Base-by-base conservation (phyloP, 2,797 vertebrate genomes). In the Eulemur coronatus region DNA sequence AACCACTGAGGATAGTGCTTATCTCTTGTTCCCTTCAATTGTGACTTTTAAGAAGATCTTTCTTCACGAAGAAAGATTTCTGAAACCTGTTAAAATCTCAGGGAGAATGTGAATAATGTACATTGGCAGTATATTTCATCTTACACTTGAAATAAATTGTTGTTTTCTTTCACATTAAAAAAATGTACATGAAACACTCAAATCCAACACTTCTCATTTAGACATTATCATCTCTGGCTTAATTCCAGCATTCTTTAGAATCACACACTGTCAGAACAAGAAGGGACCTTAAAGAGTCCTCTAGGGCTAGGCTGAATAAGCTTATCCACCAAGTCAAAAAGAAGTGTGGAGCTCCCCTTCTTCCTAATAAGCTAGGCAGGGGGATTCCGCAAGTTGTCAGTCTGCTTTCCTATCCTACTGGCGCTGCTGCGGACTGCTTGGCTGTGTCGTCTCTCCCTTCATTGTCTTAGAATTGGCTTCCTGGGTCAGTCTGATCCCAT, bases 21-120 rank as follows among this genome's bases (percentile, higher is more conserved):
- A 50, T 15, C 33, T 93, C 59, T 84, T 75, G 26, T 91, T 52
- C 70, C 28, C 43, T 73, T 94, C 46, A 81, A 12, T 50, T 46
- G 9, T 84, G 41, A 65, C 81, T 84, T 95, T 72, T 81, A 18
- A 87, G 33, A 26, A 87, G 33, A 26, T 43, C 57, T 48, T 73
- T 87, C 65, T 94, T 73, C 69, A 79, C 63, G 48, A 61, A 41
- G 89, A 84, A 91, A 93, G 15, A 41, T 87, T 91, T 88, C 14
- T 85, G 79, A 93, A 81, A 26, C 46, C 50, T 70, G 6, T 91
- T 95, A 63, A 84, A 87, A 73, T 84, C 41, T 95, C 67, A 85
- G 73, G n/a, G 15, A 50, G 8, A 85, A 73, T 72, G 8, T 57
- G 65, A 82, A 80, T 92, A 46, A 38, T 41, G 82, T 90, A 48